phyloP scores from a whole-genome alignment of 2,113 vertebrate species.

The Scatophagus argus region DNA sequence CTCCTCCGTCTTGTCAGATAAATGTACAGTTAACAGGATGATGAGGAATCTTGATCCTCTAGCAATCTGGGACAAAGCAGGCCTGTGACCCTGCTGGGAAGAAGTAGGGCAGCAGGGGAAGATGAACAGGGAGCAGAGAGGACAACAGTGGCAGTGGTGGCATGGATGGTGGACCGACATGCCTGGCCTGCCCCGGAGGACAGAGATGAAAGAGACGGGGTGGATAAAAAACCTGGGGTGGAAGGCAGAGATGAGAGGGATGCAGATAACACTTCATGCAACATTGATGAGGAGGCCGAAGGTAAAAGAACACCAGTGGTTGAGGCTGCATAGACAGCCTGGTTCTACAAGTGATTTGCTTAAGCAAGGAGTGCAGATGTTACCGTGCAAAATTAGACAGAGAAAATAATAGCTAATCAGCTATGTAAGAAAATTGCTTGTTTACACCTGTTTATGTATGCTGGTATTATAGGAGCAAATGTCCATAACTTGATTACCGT shows the following conservation, averaged over 20 bases:
- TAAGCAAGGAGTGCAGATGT: conserved; percentile 41
- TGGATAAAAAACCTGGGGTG: conserved; percentile 58
- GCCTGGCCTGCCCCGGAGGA: conserved; percentile 57
- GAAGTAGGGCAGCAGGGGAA: conserved; percentile 60
- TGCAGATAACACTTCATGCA: conserved; percentile 72
- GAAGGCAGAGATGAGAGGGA: conserved; percentile 66
- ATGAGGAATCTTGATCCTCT: conserved; percentile 92
- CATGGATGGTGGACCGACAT: conserved; percentile 43
- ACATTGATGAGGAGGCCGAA: conserved; percentile 70
- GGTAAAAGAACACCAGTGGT: conserved; percentile 54
- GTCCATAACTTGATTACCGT: conserved; percentile 33
- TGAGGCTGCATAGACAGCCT: conserved; percentile 42
- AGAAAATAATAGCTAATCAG: conserved; percentile 44
- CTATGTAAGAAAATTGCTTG: conserved; percentile 15
- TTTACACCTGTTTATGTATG: conserved; percentile 29
- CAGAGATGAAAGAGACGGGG: conserved; percentile 63
- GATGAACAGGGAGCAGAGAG: conserved; percentile 61
- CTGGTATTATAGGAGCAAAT: conserved; percentile 24
- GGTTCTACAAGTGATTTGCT: conserved; percentile 61
- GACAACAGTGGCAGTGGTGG: conserved; percentile 65
- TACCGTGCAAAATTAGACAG: conserved; percentile 23
- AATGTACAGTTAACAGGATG: conserved; percentile 98
- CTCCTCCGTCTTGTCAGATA: conserved; percentile 97
- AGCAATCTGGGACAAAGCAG: conserved; percentile 82
- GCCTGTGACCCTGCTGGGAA: conserved; percentile 81